Conservation (phyloP, 2,888 invertebrate genomes). For the Bombylius major region DNA sequence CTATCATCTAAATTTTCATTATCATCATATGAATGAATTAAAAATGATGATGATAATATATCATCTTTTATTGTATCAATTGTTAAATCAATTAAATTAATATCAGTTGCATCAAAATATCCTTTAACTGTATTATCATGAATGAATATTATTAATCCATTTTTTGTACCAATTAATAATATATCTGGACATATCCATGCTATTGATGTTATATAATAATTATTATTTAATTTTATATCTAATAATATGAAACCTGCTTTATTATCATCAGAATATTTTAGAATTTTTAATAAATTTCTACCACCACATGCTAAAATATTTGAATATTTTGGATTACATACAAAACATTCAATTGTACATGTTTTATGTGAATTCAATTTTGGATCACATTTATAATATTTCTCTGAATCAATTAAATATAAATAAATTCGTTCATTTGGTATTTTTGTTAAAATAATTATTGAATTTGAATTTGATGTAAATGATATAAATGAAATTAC, state of each 20-base stretch:
- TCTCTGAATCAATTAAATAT: conserved; percentile 66
- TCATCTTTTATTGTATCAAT: neutral
- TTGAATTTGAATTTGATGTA: conserved; percentile 66
- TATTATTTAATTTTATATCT: conserved; percentile 65
- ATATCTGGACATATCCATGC: conserved; percentile 76
- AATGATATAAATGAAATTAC: conserved; percentile 53
- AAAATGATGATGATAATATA: no score
- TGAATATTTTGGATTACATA: conserved; percentile 49
- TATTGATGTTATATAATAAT: conserved; percentile 57
- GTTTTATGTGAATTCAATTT: conserved; percentile 20
- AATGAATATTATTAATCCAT: conserved; percentile 62
- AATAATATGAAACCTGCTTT: conserved; percentile 49
- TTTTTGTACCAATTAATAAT: conserved; percentile 67
- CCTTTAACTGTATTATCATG: conserved; percentile 75
- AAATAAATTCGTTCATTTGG: conserved; percentile 56
- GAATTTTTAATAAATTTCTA: conserved; percentile 47
- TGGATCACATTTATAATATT: conserved; percentile 29
- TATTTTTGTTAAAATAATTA: conserved; percentile 67
- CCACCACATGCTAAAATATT: conserved; percentile 50
- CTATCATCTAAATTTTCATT: conserved; percentile 15
- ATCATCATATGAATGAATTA: neutral
- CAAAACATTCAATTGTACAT: conserved; percentile 21
- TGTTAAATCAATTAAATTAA: neutral
- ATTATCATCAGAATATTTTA: conserved; percentile 48
- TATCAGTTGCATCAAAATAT: conserved; percentile 42